A percentile compares a stretch with the other conserved stretches of the same genome.
Conservation (phyloP, 2,888 invertebrate genomes). For the Agrochola litura region DNA sequence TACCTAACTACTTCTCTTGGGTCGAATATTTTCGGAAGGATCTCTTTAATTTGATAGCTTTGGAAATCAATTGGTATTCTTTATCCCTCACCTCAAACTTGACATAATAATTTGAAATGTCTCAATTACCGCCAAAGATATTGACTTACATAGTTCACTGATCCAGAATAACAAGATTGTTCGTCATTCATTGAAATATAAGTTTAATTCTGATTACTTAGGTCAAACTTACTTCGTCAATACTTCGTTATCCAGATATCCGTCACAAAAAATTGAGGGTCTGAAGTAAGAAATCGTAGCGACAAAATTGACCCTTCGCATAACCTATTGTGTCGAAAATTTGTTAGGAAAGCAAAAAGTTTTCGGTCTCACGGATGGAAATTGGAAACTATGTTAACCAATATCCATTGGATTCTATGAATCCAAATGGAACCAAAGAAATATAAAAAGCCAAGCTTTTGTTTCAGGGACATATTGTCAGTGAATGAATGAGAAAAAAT, state of each 20-base stretch:
- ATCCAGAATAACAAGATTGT: background rate
- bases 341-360: constrained; percentile 43
- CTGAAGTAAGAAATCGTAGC: constrained; percentile 25
- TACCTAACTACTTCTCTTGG: background rate
- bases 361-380: constrained; percentile 20
- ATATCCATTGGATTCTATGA: constrained; percentile 23
- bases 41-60: background rate
- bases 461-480: background rate
- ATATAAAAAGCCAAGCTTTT: constrained; percentile 11
- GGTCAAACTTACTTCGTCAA: constrained; percentile 29
- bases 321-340: constrained; percentile 34
- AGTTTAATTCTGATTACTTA: constrained; percentile 32
- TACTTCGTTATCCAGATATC: constrained; percentile 37
- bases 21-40: no score
- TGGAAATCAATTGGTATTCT: background rate
- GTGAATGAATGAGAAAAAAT: background rate
- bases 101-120: background rate
- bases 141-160: constrained; percentile 1
- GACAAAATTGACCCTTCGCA: constrained; percentile 42
- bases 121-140: background rate
- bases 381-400: constrained; percentile 31
- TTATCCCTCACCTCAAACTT: background rate
- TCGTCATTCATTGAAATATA: background rate
- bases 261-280: constrained; percentile 16
- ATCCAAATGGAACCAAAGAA: constrained; percentile 15